Conservation (phyloP, 2,888 invertebrate species). For the Pomacea canaliculata region DNA sequence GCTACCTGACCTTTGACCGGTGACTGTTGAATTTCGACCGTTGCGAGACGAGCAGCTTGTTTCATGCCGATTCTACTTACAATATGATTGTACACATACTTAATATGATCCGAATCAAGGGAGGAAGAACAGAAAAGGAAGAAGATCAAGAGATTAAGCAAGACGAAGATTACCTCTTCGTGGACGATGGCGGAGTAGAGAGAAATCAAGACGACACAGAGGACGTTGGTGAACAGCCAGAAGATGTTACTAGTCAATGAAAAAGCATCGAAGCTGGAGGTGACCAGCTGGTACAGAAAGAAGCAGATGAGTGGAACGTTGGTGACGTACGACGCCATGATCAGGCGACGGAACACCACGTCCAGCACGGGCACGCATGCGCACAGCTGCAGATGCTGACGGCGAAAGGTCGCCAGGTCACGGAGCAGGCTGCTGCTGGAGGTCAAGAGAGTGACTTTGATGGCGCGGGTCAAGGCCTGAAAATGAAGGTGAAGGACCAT, state of each 20-base stretch:
- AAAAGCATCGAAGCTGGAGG: background rate
- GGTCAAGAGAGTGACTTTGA: background rate
- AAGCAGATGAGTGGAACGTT: background rate
- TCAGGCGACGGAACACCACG: background rate
- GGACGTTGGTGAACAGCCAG: background rate
- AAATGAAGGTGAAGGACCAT: background rate
- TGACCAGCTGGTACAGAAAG: slow-evolving; percentile 1
- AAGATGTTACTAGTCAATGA: background rate
- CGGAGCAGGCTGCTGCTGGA: background rate
- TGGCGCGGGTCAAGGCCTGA: background rate
- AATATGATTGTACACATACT: no score
- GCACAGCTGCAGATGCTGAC: slow-evolving; percentile 3
- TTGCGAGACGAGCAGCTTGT: no score
- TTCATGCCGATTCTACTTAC: no score
- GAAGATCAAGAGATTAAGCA: no score
- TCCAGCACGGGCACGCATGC: slow-evolving; percentile 11
- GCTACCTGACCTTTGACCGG: no score
- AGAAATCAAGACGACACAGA: background rate
- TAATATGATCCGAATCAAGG: no score
- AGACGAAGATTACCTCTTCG: background rate
- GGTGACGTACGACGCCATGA: slow-evolving; percentile 9
- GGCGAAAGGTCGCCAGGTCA: background rate
- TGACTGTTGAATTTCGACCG: no score
- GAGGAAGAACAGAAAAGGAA: no score
- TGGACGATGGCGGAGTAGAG: background rate